These are phyloP conservation scores for Troilus luridus DNA, from an alignment of 2,888 invertebrate genomes.

Conservation along the genomic window DNA sequence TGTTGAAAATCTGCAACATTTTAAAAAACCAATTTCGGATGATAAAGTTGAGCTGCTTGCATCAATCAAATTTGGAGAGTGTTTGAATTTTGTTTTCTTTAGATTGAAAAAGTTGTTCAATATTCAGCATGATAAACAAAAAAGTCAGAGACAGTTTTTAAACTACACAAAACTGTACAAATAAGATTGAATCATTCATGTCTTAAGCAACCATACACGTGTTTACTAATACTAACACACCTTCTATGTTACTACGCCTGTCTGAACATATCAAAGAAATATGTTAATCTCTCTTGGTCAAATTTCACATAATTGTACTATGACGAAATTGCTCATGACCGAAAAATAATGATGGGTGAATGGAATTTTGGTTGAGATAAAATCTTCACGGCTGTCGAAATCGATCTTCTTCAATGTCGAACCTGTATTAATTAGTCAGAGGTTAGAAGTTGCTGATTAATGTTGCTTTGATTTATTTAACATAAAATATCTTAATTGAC, in stretches of 20 bases:
- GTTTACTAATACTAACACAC: not conserved
- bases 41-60: too few relatives aligned
- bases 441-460: not conserved
- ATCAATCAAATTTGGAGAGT: too few relatives aligned
- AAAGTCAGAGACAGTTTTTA: too few relatives aligned
- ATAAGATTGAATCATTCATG: not conserved
- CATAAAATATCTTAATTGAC: too few relatives aligned
- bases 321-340: conserved; percentile 17
- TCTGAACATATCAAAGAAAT: not conserved
- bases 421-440: not conserved
- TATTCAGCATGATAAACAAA: too few relatives aligned
- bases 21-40: too few relatives aligned
- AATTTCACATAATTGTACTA: not conserved
- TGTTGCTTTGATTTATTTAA: not conserved
- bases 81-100: too few relatives aligned
- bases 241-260: not conserved
- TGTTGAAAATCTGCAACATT: too few relatives aligned
- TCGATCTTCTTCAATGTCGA: not conserved
- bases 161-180: too few relatives aligned
- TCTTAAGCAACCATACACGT: not conserved
- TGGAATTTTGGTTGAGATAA: not conserved
- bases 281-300: not conserved
- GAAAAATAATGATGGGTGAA: conserved; percentile 12
- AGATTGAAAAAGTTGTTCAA: too few relatives aligned
- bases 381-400: not conserved